Percentiles rank a stretch among this genome's conserved stretches.
phyloP scores from a whole-genome alignment of 1,140 invertebrate species.

The Whitmania pigra region DNA sequence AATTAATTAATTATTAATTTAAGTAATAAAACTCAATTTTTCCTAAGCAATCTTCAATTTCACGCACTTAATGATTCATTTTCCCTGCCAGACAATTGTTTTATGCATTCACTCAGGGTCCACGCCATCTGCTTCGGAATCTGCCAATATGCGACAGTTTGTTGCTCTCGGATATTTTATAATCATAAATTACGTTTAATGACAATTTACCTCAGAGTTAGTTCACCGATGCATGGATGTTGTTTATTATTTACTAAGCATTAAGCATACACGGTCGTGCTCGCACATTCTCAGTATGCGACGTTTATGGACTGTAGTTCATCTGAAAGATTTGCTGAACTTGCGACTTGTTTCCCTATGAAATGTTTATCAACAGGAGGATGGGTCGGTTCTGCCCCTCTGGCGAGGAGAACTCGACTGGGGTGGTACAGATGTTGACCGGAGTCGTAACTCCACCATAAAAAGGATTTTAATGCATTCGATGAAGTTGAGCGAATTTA shows the following conservation, averaged over 20 bases:
- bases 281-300: background rate
- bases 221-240: background rate
- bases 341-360: background rate
- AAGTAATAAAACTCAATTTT: too few species aligned
- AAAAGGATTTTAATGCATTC: too few species aligned
- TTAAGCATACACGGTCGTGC: background rate
- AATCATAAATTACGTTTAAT: background rate
- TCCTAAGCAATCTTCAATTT: background rate
- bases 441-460: too few species aligned
- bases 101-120: background rate
- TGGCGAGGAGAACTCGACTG: too few species aligned
- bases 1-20: too few species aligned
- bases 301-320: background rate
- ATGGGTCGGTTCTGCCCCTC: too few species aligned
- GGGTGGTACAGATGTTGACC: too few species aligned
- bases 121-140: too few species aligned
- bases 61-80: background rate
- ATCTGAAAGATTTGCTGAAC: background rate
- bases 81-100: background rate
- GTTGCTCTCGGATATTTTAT: background rate
- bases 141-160: too few species aligned
- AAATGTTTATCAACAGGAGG: constrained; percentile 4
- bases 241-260: background rate
- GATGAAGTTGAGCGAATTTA: too few species aligned
- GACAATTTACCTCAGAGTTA: background rate